Evolutionary conservation across 2,113 vertebrate species (phyloP).

Genomic region (Pseudolaguvia tuberculata): DNA sequence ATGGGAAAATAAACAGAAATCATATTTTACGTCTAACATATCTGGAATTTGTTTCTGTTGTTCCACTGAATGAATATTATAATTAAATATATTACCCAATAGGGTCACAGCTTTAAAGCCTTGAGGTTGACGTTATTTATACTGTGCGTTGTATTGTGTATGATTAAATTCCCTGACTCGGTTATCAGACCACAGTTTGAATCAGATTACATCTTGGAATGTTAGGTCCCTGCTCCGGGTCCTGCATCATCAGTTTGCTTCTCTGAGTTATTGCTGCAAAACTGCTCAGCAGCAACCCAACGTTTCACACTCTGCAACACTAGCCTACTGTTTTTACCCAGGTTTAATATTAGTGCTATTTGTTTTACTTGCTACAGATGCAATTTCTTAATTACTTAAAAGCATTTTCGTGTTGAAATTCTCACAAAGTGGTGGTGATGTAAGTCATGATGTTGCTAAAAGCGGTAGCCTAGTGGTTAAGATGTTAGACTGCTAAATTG

Average conservation of each 20-base stretch:
- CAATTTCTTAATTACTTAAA: no score
- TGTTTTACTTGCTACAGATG: background rate
- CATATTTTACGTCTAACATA: background rate
- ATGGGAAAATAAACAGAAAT: background rate
- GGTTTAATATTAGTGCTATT: background rate
- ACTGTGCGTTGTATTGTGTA: background rate
- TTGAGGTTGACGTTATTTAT: background rate
- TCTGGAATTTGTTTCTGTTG: background rate
- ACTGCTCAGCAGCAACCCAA: background rate
- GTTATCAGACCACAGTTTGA: background rate
- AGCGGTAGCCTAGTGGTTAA: no score
- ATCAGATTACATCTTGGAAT: slow-evolving; percentile 11
- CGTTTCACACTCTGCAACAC: background rate
- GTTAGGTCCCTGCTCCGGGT: background rate
- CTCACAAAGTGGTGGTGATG: no score
- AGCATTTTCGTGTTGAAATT: no score
- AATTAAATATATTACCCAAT: background rate
- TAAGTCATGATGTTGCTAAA: no score
- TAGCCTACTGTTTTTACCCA: background rate
- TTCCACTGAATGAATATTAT: background rate
- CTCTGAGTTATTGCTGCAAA: background rate
- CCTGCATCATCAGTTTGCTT: background rate
- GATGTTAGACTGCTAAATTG: no score
- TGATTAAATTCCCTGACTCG: slow-evolving; percentile 8
- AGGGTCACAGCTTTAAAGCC: no score